Evolutionary conservation across 2,797 vertebrate species (phyloP).

Genomic region (Heterohyrax brucei): DNA sequence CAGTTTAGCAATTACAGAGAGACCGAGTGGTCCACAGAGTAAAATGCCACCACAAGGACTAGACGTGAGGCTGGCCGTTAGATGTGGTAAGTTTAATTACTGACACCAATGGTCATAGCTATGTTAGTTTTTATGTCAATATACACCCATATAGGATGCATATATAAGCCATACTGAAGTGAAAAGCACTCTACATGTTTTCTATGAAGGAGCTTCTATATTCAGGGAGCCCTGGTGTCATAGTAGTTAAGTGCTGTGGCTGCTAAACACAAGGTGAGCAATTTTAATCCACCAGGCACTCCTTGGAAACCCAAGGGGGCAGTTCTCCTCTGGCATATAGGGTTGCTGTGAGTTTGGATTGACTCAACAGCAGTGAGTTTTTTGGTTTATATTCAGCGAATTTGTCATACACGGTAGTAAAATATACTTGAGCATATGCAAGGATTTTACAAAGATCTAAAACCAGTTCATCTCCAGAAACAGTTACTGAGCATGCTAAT

Average conservation of each 20-base stretch:
- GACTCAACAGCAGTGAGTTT: too few species aligned
- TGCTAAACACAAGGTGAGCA: too few species aligned
- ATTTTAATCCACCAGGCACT: too few species aligned
- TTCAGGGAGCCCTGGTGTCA: background rate
- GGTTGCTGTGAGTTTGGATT: too few species aligned
- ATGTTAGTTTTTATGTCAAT: background rate
- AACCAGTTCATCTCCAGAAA: conserved; percentile 31
- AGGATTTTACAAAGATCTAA: background rate
- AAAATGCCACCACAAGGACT: background rate
- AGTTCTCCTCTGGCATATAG: too few species aligned
- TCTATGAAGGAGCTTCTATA: conserved; percentile 3
- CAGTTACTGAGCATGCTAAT: background rate
- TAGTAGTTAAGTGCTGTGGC: too few species aligned
- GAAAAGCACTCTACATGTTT: background rate
- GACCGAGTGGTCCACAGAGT: background rate
- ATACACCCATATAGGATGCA: background rate
- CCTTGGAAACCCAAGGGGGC: too few species aligned
- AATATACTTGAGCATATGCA: background rate
- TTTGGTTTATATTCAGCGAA: background rate
- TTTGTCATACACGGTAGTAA: background rate
- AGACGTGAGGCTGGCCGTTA: background rate
- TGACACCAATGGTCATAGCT: background rate
- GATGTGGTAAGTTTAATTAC: background rate
- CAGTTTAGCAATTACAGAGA: background rate
- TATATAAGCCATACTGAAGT: background rate